A percentile compares a stretch with the other conserved stretches of the same genome.
phyloP scores from a whole-genome alignment of 2,797 vertebrate genomes.

The Ciconia nigra region DNA sequence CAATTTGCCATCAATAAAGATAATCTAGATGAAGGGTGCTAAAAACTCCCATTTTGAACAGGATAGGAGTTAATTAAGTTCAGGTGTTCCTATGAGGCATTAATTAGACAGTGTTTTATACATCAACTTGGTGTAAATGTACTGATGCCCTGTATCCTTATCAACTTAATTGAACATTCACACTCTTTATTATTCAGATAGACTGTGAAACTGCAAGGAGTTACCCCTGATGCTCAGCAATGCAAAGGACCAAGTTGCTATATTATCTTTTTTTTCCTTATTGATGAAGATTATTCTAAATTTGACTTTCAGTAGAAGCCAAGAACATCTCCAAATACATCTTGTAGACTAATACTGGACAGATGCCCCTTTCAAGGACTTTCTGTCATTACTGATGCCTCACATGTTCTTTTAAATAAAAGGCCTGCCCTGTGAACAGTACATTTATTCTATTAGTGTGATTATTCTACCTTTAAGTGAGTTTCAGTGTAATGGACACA shows the following conservation, averaged over 20 bases:
- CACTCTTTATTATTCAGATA: background rate
- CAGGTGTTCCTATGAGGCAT: background rate
- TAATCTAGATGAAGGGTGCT: background rate
- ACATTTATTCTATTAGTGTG: conserved; percentile 48
- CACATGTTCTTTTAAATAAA: background rate
- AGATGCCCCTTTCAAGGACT: background rate
- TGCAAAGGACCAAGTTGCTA: background rate
- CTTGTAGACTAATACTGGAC: background rate
- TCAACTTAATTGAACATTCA: background rate
- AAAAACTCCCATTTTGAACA: background rate
- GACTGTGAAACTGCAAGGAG: background rate
- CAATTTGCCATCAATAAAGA: background rate
- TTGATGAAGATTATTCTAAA: background rate
- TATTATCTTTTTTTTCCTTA: background rate
- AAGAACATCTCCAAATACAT: background rate
- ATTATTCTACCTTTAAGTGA: conserved; percentile 48
- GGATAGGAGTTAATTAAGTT: background rate
- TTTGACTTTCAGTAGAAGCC: background rate
- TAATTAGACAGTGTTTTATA: background rate
- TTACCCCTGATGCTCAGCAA: background rate
- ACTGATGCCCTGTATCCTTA: background rate
- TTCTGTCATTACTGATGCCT: background rate
- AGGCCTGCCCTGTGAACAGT: background rate
- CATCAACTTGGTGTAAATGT: background rate
- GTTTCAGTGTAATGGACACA: conserved; percentile 15